phyloP scores from a whole-genome alignment of 1,140 invertebrate species.

The Zaprionus vittiger region DNA sequence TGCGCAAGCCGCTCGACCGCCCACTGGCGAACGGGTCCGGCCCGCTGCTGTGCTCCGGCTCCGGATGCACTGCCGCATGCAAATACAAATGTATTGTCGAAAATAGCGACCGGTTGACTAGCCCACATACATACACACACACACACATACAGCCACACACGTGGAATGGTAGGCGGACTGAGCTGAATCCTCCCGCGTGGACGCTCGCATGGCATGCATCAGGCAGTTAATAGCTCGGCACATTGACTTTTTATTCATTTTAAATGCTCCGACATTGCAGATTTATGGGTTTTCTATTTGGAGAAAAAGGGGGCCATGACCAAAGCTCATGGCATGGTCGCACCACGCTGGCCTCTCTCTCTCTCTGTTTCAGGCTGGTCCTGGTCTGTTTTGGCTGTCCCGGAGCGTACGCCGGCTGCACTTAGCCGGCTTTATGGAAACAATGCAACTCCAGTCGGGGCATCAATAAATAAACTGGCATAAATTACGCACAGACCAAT shows the following conservation, averaged over 20 bases:
- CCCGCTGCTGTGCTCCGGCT: constrained; percentile 47
- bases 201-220: constrained; percentile 60
- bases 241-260: constrained; percentile 82
- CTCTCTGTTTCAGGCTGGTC: not conserved
- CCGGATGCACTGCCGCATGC: constrained; percentile 76
- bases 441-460: constrained; percentile 65
- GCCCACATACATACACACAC: constrained; percentile 3
- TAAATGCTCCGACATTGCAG: constrained; percentile 80
- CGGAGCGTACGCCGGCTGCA: constrained; percentile 57
- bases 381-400: constrained; percentile 11
- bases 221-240: constrained; percentile 81
- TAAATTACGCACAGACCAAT: constrained; percentile 77
- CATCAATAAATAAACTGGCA: constrained; percentile 81
- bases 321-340: constrained; percentile 15
- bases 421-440: constrained; percentile 75
- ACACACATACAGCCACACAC: not conserved
- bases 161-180: not conserved
- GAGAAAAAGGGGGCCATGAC: constrained; percentile 52
- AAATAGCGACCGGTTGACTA: constrained; percentile 74
- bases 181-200: not conserved
- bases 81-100: constrained; percentile 82
- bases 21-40: constrained; percentile 19
- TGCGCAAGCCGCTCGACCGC: constrained; percentile 62
- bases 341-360: constrained; percentile 2
- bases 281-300: constrained; percentile 81